Evolutionary conservation across 2,888 invertebrate species (phyloP).

Genomic region (Conomelus anceps): DNA sequence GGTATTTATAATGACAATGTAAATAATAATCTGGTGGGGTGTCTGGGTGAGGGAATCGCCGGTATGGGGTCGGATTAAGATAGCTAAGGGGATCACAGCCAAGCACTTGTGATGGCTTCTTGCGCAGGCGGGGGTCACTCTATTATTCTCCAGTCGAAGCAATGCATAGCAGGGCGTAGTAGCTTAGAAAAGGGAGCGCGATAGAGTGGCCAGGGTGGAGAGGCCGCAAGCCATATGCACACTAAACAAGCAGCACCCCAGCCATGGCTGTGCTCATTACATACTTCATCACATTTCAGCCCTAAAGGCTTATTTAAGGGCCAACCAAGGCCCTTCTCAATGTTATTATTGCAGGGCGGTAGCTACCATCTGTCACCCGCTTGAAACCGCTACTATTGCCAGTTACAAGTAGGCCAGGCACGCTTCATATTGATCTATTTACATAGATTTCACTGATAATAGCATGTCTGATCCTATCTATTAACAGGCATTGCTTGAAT

Average conservation of each 20-base stretch:
- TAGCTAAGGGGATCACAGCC: not conserved
- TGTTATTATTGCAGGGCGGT: not conserved
- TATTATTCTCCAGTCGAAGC: not conserved
- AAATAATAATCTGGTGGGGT: not conserved
- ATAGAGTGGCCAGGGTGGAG: not conserved
- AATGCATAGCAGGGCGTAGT: not conserved
- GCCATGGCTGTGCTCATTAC: slow-evolving; percentile 5
- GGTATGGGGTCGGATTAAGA: not conserved
- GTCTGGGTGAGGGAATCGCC: no score
- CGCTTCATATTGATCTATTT: not conserved
- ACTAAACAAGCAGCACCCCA: slow-evolving; percentile 1
- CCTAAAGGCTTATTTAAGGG: slow-evolving; percentile 12
- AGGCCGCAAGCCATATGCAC: slow-evolving; percentile 1
- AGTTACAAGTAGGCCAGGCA: not conserved
- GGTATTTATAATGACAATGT: not conserved
- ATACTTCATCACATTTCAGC: slow-evolving; percentile 13
- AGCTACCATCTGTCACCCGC: not conserved
- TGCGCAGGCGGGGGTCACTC: not conserved
- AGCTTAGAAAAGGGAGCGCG: not conserved
- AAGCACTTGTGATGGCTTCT: not conserved
- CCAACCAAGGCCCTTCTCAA: not conserved
- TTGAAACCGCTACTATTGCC: no score
- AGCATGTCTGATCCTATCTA: not conserved
- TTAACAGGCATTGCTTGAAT: not conserved
- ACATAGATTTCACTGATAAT: not conserved